These are phyloP conservation scores for Heliconius melpomene DNA, from an alignment of 1,140 invertebrate species.

Conservation along the genomic window DNA sequence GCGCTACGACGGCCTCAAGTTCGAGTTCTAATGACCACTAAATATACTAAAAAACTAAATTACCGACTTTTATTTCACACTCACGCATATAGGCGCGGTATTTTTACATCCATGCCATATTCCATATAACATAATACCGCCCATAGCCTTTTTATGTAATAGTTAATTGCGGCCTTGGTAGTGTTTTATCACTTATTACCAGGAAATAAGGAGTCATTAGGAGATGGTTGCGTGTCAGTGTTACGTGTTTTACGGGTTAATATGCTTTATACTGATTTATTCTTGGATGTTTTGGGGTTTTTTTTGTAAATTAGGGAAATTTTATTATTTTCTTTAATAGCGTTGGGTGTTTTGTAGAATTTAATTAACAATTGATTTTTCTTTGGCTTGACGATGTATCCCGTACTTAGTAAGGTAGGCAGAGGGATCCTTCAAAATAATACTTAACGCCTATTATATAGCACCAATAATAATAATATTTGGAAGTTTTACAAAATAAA, in stretches of 20 bases:
- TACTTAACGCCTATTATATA: no score
- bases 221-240: conserved; percentile 37
- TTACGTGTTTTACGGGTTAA: conserved; percentile 26
- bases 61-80: not conserved
- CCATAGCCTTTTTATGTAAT: not conserved
- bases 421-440: no score
- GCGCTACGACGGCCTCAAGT: no score
- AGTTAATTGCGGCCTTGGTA: conserved; percentile 12
- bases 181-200: conserved; percentile 46
- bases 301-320: not conserved
- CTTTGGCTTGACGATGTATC: no score
- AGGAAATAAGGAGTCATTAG: conserved; percentile 42
- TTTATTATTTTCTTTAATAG: no score
- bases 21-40: no score
- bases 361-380: no score
- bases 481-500: no score
- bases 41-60: not conserved
- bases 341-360: no score
- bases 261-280: not conserved
- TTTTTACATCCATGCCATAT: not conserved
- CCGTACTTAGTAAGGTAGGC: no score
- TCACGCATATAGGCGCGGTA: not conserved
- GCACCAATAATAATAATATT: no score
- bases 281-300: not conserved
- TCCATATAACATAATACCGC: not conserved